A percentile compares a stretch with the other conserved stretches of the same genome.
Evolutionary conservation across 1,140 invertebrate species (phyloP).

Genomic region (Drosophila mayri): DNA sequence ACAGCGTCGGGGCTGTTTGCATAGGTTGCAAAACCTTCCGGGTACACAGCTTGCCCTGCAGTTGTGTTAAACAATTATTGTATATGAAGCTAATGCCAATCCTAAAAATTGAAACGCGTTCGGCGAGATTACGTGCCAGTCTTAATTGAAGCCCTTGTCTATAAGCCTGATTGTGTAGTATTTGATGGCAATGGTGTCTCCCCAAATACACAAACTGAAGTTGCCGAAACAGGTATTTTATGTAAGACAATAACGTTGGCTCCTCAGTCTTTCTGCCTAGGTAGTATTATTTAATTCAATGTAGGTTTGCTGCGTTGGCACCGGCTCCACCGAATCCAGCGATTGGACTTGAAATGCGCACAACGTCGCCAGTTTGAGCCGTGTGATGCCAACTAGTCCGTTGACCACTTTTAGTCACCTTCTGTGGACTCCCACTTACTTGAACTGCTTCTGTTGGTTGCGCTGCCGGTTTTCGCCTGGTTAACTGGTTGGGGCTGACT

Average conservation of each 20-base stretch:
- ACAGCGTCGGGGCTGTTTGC: slow-evolving; percentile 34
- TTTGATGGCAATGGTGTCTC: slow-evolving; percentile 23
- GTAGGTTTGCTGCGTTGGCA: slow-evolving; percentile 67
- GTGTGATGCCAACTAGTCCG: slow-evolving; percentile 19
- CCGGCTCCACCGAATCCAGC: slow-evolving; percentile 14
- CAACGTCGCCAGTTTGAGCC: slow-evolving; percentile 13
- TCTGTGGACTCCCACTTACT: slow-evolving; percentile 30
- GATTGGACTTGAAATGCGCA: slow-evolving; percentile 37
- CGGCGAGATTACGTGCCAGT: slow-evolving; percentile 9
- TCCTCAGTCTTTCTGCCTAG: slow-evolving; percentile 27
- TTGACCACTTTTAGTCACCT: slow-evolving; percentile 9
- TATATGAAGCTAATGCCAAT: neutral
- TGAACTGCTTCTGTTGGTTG: slow-evolving; percentile 17
- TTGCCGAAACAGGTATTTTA: slow-evolving; percentile 69
- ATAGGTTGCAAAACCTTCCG: slow-evolving; percentile 11
- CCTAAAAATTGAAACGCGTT: neutral
- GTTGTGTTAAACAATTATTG: slow-evolving; percentile 11
- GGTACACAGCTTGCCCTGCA: slow-evolving; percentile 43
- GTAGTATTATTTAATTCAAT: slow-evolving; percentile 62
- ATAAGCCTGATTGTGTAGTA: slow-evolving; percentile 24
- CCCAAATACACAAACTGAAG: slow-evolving; percentile 13
- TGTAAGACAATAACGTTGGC: slow-evolving; percentile 57
- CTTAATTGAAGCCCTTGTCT: slow-evolving; percentile 2
- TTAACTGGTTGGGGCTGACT: slow-evolving; percentile 45
- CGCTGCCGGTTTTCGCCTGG: slow-evolving; percentile 37